Conservation (phyloP, 2,888 invertebrate species). For the Epicampocera succincta region DNA sequence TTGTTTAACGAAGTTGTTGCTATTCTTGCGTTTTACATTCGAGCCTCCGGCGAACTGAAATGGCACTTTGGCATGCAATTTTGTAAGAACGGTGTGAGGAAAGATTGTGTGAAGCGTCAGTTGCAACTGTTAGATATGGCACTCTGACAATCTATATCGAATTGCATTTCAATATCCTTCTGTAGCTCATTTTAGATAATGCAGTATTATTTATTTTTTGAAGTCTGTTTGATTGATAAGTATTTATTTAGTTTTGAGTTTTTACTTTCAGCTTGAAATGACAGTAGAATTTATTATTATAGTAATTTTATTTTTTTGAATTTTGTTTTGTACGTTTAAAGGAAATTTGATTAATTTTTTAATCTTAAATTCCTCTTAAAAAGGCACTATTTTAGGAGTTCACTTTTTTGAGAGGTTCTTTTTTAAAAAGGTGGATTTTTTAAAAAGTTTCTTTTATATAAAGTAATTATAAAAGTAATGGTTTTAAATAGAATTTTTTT, state of each 20-base stretch:
- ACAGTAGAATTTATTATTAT: background rate
- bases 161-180: slow-evolving; percentile 38
- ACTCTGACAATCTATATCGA: slow-evolving; percentile 41
- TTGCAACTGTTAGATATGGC: slow-evolving; percentile 59
- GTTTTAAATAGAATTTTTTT: no score
- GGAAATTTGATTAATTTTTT: background rate
- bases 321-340: no score
- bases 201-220: slow-evolving; percentile 24
- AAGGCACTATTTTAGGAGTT: no score
- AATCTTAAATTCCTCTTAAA: no score
- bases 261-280: slow-evolving; percentile 3
- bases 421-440: no score
- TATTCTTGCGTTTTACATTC: background rate
- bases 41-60: slow-evolving; percentile 70
- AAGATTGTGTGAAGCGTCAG: slow-evolving; percentile 41
- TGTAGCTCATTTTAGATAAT: slow-evolving; percentile 70
- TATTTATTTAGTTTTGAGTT: background rate
- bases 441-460: no score
- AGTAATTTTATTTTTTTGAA: background rate
- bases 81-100: slow-evolving; percentile 33
- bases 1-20: background rate
- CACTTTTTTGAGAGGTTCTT: no score
- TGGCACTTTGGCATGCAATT: slow-evolving; percentile 77
- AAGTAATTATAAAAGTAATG: no score
- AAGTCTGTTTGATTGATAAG: background rate